Base-by-base conservation (phyloP, 1,140 invertebrate species). In the Magallana gigas region DNA sequence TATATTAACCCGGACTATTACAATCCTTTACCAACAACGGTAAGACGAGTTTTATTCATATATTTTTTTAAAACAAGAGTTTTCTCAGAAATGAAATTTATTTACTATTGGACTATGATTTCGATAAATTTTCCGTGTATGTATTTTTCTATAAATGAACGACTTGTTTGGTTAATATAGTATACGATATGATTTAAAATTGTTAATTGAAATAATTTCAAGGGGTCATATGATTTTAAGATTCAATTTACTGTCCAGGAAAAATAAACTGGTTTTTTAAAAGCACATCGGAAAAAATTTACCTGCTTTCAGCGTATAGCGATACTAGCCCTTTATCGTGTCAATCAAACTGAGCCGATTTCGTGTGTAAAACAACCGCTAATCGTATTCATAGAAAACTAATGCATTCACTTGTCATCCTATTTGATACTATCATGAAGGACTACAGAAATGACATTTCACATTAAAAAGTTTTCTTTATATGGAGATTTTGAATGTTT, bases 1-100 rank as follows among this genome's bases (percentile, higher is more conserved):
- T 94, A 94, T 87, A 90, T 94, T 1, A 91, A 94, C 57, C 94
- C 94, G 91, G 94, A 94, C 91, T 94, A 94, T 88, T 89, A 94
- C 14, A 94, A 94, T 57, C 94, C 94, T 56, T 89, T 94, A 12
- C 94, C 94, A 57, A 94, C 94, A 76, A 94, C 94, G 87, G 94
- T 94, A 92, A 92, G 94, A 91, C 64, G n/a, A 82, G 59, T 71
- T 14, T 59, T 60, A 11, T 85, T 83, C n/a, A n/a, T 83, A 57
- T 8, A 0, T 76, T 12, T 76, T 11, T 29, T 6, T 8, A 36
- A 29, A 36, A 76, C 8, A 12, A 29, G 23, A 48, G 36, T 48
- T 48, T 48, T 48, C 3, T 48, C 36, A 48, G 36, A 48, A 48
- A 48, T 48, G 36, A 48, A 48, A 48, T 48, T 48, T 48, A n/a